Base-by-base conservation (phyloP, 2,113 vertebrate genomes). In the Hippocampus abdominalis region DNA sequence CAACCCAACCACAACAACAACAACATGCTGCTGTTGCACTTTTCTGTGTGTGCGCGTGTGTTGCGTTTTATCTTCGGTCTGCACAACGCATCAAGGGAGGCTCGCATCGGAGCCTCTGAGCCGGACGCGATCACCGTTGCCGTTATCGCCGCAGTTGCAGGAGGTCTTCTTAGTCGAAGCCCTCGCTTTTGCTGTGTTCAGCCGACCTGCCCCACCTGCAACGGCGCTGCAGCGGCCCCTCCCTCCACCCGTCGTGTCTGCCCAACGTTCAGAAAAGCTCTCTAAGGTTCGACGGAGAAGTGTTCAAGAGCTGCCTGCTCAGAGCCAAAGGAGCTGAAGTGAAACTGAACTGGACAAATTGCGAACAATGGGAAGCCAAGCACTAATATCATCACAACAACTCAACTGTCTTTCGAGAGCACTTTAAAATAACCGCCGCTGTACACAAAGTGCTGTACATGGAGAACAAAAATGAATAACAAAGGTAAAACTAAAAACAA, bases 101-200 rank as follows among this genome's bases (percentile, higher is more conserved):
- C 40, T 71, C 5, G 66, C 79, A 77, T 72, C 60, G 75, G 69
- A 70, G 40, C 73, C 53, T 75, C 72, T 12, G 59, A 79, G 72
- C 78, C 78, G 63, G 73, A 75, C 75, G 68, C 73, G 67, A 88
- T 89, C 85, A 74, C 69, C 67, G 57, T 8, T 32, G 27, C 57
- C 68, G 84, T 89, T 87, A 88, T 91, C 87, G 25, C 70, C 64
- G 70, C 76, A 74, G 78, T 82, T 75, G 54, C 87, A 88, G 86
- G 81, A 85, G 82, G 75, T 74, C 82, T 74, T 68, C 84, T 78
- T 69, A 76, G 54, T 27, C 68, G 64, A 67, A 69, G 57, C 11
- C 49, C 29, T 57, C 73, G 77, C 76, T 76, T 36, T 76, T 84
- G 53, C 68, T 57, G 74, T 70, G n/a, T 70, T 32, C 76, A 78